Evolutionary conservation across 53 echinoderm and acorn worm species (phyloP).

Genomic region (Pentamera pediparva): DNA sequence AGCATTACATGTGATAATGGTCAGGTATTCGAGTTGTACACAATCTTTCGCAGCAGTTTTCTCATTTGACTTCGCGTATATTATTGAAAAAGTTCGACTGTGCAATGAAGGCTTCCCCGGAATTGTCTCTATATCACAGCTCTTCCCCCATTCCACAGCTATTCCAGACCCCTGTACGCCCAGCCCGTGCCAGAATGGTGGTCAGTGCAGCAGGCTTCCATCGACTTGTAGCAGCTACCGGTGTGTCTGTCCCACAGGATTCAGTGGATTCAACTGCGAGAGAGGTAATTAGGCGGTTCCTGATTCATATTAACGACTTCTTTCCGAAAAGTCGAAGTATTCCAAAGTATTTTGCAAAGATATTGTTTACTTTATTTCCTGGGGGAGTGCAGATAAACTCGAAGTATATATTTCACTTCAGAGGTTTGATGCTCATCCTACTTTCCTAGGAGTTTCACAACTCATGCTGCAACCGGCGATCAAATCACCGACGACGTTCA

Average conservation of each 20-base stretch:
- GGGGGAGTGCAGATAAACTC: not conserved
- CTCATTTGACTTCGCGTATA: no score
- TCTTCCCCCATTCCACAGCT: not conserved
- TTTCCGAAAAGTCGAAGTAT: not conserved
- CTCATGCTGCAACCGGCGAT: no score
- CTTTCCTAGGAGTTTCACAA: not conserved
- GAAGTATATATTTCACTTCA: not conserved
- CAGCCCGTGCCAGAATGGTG: slow-evolving; percentile 55
- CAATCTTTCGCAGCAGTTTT: no score
- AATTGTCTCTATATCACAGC: no score
- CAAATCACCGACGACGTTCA: no score
- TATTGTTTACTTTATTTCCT: not conserved
- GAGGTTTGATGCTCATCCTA: not conserved
- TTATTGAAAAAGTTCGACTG: no score
- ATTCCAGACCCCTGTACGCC: slow-evolving; percentile 45
- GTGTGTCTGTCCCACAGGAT: slow-evolving; percentile 26
- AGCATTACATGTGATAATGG: no score
- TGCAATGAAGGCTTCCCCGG: no score
- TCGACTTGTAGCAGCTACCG: slow-evolving; percentile 44
- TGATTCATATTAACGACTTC: not conserved
- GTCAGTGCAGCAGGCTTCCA: slow-evolving; percentile 17
- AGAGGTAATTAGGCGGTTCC: slow-evolving; percentile 26
- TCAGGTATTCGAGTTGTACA: no score
- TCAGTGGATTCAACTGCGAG: slow-evolving; percentile 45
- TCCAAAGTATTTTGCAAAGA: not conserved